These are phyloP conservation scores for Cyphomyrus discorhynchus DNA, from an alignment of 2,113 vertebrate genomes.

Conservation along the genomic window DNA sequence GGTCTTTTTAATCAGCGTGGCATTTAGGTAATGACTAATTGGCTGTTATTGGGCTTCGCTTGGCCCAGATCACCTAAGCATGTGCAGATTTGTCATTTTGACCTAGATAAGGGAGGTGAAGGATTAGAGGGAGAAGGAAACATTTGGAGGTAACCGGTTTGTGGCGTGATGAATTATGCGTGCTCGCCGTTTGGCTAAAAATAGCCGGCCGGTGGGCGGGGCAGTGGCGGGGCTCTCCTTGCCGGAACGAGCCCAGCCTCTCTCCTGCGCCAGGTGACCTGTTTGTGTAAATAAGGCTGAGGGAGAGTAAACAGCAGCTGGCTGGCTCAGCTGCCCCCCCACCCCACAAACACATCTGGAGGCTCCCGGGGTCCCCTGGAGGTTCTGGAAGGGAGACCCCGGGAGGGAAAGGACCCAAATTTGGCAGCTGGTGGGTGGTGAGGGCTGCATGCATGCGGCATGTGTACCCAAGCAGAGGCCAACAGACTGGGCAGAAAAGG, in stretches of 20 bases:
- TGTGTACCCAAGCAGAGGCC: conserved; percentile 25
- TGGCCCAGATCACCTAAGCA: conserved; percentile 36
- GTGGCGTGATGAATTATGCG: conserved; percentile 46
- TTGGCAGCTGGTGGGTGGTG: conserved; percentile 18
- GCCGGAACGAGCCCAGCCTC: conserved; percentile 6
- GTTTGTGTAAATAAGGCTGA: conserved; percentile 81
- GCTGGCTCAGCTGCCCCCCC: conserved; percentile 47
- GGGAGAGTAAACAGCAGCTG: conserved; percentile 73
- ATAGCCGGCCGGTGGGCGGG: conserved; percentile 44
- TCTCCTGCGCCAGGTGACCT: conserved; percentile 42
- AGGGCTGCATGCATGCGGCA: conserved; percentile 32
- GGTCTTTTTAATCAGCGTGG: conserved; percentile 8
- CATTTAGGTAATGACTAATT: conserved; percentile 24
- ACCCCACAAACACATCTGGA: conserved; percentile 57
- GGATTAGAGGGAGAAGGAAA: conserved; percentile 38
- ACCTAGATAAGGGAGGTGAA: conserved; percentile 45
- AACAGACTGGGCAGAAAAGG: conserved; percentile 43
- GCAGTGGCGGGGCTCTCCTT: conserved; percentile 22
- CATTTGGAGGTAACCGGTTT: conserved; percentile 41
- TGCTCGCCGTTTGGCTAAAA: conserved; percentile 50
- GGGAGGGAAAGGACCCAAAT: conserved; percentile 21
- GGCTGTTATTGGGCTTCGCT: conserved; percentile 32
- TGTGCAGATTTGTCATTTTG: conserved; percentile 32
- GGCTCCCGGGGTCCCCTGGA: conserved; percentile 47
- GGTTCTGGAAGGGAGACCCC: conserved; percentile 46